A percentile compares a stretch with the other conserved stretches of the same genome.
Evolutionary conservation across 2,797 vertebrate species (phyloP).

Genomic region (Florisuga fusca): DNA sequence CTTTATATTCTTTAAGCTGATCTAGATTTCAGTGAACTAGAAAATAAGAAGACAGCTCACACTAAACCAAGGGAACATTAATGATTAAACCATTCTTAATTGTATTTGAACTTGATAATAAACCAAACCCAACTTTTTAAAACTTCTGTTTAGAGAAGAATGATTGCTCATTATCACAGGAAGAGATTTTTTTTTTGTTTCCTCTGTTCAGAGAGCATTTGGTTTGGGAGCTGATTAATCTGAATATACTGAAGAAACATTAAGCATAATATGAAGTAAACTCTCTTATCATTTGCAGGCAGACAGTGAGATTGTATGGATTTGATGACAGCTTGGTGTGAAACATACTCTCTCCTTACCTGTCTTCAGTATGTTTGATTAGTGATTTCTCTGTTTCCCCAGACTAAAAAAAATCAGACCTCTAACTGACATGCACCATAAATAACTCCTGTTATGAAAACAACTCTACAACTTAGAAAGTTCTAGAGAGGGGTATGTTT

Average conservation of each 20-base stretch:
- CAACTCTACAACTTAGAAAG: no score
- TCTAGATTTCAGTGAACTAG: slow-evolving; percentile 41
- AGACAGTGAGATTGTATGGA: neutral
- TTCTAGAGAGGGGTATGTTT: no score
- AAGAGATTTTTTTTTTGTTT: neutral
- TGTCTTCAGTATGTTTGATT: neutral
- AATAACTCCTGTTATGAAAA: neutral
- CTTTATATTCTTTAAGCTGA: slow-evolving; percentile 5
- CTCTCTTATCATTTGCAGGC: neutral
- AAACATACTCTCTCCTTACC: neutral
- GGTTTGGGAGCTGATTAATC: neutral
- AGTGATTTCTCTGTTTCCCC: neutral
- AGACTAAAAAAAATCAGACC: neutral
- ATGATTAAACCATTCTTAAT: slow-evolving; percentile 4
- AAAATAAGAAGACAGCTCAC: slow-evolving; percentile 16
- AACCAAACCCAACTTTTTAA: neutral
- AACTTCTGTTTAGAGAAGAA: neutral
- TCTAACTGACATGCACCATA: neutral
- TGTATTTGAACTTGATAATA: neutral
- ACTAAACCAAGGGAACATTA: neutral
- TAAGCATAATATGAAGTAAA: neutral
- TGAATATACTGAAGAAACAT: neutral
- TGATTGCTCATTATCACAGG: neutral
- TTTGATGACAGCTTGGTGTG: neutral
- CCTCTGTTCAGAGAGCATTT: neutral